These are phyloP conservation scores for Formica exsecta DNA, from an alignment of 1,140 invertebrate genomes.

Conservation along the genomic window DNA sequence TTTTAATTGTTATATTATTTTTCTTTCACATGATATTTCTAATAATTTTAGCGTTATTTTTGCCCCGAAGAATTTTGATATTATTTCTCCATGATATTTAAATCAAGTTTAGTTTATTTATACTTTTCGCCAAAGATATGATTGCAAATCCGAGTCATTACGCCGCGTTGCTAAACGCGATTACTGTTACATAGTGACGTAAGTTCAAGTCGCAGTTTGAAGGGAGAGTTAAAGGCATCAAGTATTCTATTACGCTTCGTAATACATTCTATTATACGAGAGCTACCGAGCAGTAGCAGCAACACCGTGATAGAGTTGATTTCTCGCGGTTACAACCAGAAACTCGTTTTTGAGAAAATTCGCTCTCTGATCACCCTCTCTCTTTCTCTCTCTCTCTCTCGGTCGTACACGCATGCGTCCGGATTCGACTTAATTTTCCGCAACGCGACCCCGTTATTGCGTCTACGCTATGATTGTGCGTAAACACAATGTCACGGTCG, in stretches of 20 bases:
- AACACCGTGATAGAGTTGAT: background rate
- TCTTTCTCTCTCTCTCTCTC: background rate
- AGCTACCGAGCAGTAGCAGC: background rate
- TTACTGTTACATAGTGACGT: background rate
- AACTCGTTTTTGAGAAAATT: conserved; percentile 50
- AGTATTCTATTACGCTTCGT: conserved; percentile 46
- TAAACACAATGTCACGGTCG: conserved; percentile 49
- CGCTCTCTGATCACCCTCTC: background rate
- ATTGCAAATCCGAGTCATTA: background rate
- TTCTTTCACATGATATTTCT: too few species aligned
- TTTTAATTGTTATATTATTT: too few species aligned
- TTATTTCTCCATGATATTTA: background rate
- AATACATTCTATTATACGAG: conserved; percentile 46
- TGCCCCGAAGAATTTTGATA: background rate
- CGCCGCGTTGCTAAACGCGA: background rate
- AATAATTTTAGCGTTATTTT: too few species aligned
- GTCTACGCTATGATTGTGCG: conserved; percentile 19
- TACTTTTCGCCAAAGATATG: background rate
- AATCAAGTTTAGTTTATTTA: background rate
- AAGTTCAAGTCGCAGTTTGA: conserved; percentile 15
- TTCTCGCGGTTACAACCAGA: conserved; percentile 2
- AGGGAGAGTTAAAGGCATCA: conserved; percentile 21
- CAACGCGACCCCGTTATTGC: conserved; percentile 35
- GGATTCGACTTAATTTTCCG: conserved; percentile 49
- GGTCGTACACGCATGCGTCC: conserved; percentile 19